These are phyloP conservation scores for Poeciliopsis occidentalis DNA, from an alignment of 2,113 vertebrate genomes.

Conservation along the genomic window DNA sequence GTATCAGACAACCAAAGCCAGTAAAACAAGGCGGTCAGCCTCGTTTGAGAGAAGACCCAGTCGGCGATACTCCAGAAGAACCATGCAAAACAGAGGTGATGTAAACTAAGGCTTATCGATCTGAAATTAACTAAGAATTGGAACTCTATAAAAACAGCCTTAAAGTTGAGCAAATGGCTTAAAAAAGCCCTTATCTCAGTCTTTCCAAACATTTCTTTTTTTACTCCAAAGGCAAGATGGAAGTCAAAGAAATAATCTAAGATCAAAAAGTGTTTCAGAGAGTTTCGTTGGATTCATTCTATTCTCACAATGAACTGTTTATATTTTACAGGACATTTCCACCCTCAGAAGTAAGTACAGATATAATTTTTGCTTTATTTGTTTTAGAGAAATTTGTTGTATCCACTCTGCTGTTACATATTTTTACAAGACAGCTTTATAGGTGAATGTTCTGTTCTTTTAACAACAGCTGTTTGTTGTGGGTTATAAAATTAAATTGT, in stretches of 20 bases:
- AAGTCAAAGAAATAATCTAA: too few relatives aligned
- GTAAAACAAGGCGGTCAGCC: constrained; percentile 91
- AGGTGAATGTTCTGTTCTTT: neutral
- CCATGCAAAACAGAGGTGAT: constrained; percentile 88
- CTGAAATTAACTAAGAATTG: neutral
- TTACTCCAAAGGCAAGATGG: too few relatives aligned
- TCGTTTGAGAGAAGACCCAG: constrained; percentile 97
- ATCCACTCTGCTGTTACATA: neutral
- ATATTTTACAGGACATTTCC: constrained; percentile 59
- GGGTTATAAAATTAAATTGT: neutral
- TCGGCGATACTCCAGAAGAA: constrained; percentile 93
- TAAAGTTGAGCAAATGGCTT: neutral
- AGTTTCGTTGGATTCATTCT: too few relatives aligned
- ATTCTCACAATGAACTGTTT: constrained; percentile 29
- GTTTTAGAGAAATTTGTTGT: neutral
- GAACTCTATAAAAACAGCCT: neutral
- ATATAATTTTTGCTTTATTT: neutral
- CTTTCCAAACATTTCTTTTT: neutral
- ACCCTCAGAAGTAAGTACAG: constrained; percentile 66
- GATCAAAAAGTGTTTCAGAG: too few relatives aligned
- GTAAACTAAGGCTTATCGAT: neutral
- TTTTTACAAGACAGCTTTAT: too few relatives aligned
- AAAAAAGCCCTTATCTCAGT: too few relatives aligned
- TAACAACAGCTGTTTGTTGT: neutral
- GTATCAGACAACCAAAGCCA: constrained; percentile 98